These are phyloP conservation scores for Rhagologus leucostigma DNA, from an alignment of 2,113 vertebrate species.

Conservation along the genomic window DNA sequence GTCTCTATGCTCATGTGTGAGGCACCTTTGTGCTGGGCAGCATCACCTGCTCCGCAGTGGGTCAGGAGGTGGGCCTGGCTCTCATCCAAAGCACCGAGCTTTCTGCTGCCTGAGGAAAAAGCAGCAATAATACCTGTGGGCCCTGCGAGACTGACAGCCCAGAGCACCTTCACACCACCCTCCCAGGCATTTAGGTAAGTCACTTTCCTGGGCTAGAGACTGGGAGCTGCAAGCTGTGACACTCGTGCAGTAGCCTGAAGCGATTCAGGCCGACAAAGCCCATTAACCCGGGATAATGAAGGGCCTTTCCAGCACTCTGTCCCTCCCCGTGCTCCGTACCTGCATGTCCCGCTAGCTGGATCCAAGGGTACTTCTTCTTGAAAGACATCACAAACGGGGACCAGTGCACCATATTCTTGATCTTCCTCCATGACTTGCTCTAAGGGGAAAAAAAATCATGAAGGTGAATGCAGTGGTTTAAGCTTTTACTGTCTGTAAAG, in stretches of 20 bases:
- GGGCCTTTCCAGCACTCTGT: neutral
- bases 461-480: neutral
- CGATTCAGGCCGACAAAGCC: neutral
- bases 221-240: neutral
- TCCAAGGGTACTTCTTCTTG: slow-evolving; percentile 99
- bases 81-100: neutral
- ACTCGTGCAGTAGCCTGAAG: neutral
- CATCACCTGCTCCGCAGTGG: neutral
- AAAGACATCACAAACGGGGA: slow-evolving; percentile 98
- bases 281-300: neutral
- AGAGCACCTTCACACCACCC: neutral
- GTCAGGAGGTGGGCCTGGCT: neutral
- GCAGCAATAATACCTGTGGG: neutral
- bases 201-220: neutral
- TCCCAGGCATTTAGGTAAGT: neutral
- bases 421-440: slow-evolving; percentile 99
- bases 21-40: neutral
- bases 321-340: slow-evolving; percentile 63
- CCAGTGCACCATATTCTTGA: slow-evolving; percentile 99
- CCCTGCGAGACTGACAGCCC: neutral
- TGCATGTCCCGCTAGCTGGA: slow-evolving; percentile 95
- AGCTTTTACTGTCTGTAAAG: neutral
- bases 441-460: slow-evolving; percentile 37
- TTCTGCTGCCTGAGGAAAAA: neutral
- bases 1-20: neutral